Percentiles rank a stretch among this genome's conserved stretches.
These are phyloP conservation scores for Muscicapa adusta DNA, from an alignment of 2,113 vertebrate genomes.

Conservation along the genomic window DNA sequence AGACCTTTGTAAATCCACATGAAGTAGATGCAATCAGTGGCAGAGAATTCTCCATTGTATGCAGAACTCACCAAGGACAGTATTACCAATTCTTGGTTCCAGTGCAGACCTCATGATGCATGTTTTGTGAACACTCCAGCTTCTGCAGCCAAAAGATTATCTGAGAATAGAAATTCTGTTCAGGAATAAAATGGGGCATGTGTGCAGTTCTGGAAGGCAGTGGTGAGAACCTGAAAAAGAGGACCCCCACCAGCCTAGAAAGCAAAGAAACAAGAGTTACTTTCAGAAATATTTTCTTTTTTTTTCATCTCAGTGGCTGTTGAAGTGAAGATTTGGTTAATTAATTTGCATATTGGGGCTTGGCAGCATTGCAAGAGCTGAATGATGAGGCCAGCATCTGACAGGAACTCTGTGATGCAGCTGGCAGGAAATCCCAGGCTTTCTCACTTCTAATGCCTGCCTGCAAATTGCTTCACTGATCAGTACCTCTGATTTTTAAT, in stretches of 20 bases:
- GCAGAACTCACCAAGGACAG: not conserved
- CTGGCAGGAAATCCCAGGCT: slow-evolving; percentile 10
- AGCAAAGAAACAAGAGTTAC: not conserved
- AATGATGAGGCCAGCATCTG: not conserved
- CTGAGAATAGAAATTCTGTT: not conserved
- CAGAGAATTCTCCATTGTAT: not conserved
- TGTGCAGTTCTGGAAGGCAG: not conserved
- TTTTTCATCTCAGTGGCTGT: not conserved
- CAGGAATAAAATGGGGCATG: not conserved
- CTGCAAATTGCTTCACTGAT: not conserved
- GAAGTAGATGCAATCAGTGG: not conserved
- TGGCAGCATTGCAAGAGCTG: not conserved
- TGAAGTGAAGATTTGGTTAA: not conserved
- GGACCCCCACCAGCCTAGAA: not conserved
- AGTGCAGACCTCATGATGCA: not conserved
- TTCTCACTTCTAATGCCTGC: not conserved
- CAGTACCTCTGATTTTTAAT: not conserved
- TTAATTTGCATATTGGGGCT: not conserved
- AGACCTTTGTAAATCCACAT: not conserved
- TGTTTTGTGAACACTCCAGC: not conserved
- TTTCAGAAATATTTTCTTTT: not conserved
- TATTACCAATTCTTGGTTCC: not conserved
- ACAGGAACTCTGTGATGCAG: not conserved
- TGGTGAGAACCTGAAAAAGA: not conserved
- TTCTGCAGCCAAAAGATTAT: not conserved